Percentiles rank a stretch among this genome's conserved stretches.
Evolutionary conservation across 2,888 invertebrate genomes (phyloP).

Genomic region (Trichopoda pennipes): DNA sequence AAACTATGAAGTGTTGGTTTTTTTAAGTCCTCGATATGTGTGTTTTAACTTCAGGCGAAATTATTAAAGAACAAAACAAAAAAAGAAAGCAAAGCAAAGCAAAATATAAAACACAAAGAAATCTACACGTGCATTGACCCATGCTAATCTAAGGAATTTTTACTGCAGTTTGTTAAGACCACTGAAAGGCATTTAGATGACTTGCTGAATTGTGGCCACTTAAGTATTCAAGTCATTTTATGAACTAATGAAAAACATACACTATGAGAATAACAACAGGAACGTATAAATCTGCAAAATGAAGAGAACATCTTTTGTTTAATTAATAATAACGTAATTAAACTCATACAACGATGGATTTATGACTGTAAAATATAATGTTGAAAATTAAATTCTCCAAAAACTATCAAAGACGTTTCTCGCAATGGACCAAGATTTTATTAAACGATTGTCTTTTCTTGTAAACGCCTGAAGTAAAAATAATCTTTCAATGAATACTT

Average conservation of each 20-base stretch:
- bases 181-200: not conserved
- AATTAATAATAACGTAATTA: constrained; percentile 51
- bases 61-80: constrained; percentile 12
- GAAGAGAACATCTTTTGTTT: not conserved
- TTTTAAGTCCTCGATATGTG: constrained; percentile 29
- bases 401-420: not conserved
- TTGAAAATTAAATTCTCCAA: not conserved
- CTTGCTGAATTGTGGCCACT: not conserved
- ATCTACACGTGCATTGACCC: constrained; percentile 42
- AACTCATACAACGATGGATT: constrained; percentile 8
- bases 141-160: constrained; percentile 6
- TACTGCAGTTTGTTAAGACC: constrained; percentile 46
- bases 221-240: constrained; percentile 53
- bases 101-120: not conserved
- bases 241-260: constrained; percentile 42
- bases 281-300: not conserved
- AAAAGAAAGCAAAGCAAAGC: not conserved
- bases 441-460: too few species aligned
- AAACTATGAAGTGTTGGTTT: not conserved
- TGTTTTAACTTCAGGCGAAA: constrained; percentile 39
- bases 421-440: too few species aligned
- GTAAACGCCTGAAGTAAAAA: too few species aligned
- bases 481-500: too few species aligned
- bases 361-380: not conserved
- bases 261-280: constrained; percentile 9